Evolutionary conservation across 2,888 invertebrate species (phyloP).

Genomic region (Antitype chi): DNA sequence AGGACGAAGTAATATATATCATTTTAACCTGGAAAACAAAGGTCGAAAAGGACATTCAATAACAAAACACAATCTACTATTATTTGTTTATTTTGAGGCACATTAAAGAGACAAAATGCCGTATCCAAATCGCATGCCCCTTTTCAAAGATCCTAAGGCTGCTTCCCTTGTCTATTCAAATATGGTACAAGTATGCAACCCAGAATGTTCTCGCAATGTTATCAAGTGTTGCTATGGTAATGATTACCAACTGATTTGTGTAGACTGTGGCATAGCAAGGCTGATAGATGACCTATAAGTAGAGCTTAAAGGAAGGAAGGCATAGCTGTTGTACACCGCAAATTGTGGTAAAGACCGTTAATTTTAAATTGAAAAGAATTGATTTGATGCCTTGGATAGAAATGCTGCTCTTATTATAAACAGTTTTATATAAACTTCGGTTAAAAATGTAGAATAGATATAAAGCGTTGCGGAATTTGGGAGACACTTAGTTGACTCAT

Average conservation of each 20-base stretch:
- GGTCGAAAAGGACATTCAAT: neutral
- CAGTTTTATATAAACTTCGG: neutral
- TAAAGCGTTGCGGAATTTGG: neutral
- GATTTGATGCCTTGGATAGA: neutral
- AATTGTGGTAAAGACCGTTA: slow-evolving; percentile 38
- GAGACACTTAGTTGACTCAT: neutral
- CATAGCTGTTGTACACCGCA: slow-evolving; percentile 21
- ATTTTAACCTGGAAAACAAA: neutral
- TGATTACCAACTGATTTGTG: slow-evolving; percentile 22
- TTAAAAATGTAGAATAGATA: neutral
- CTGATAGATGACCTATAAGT: slow-evolving; percentile 11
- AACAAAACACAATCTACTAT: neutral
- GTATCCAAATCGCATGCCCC: slow-evolving; percentile 1
- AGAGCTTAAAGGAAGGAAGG: neutral
- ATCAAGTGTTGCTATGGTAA: slow-evolving; percentile 34
- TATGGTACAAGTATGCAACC: slow-evolving; percentile 57
- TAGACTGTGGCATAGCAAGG: slow-evolving; percentile 13
- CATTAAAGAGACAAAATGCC: neutral
- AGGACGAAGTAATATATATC: neutral
- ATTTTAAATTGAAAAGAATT: slow-evolving; percentile 39
- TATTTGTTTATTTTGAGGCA: neutral
- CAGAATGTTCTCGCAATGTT: slow-evolving; percentile 39
- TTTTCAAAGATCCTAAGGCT: neutral
- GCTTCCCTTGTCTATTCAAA: slow-evolving; percentile 61
- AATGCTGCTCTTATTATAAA: neutral